Evolutionary conservation across 2,113 vertebrate species (phyloP).

Genomic region (Xenopus tropicalis): UCB_Xtro_10.0 CM004447.2:67840001-67840500

Average conservation of each 20-base stretch:
- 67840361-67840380: too few relatives aligned
- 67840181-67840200: slow-evolving; percentile 14
- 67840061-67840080: background rate
- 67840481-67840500: too few relatives aligned
- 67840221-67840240: background rate
- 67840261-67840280: background rate
- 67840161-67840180: slow-evolving; percentile 9
- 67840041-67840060: background rate
- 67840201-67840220: background rate
- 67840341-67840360: too few relatives aligned
- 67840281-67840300: slow-evolving; percentile 26
- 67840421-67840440: too few relatives aligned
- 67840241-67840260: slow-evolving; percentile 14
- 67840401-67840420: too few relatives aligned
- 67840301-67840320: background rate
- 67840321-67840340: too few relatives aligned
- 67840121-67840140: slow-evolving; percentile 17
- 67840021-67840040: background rate
- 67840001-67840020: background rate
- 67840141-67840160: slow-evolving; percentile 7
- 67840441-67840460: too few relatives aligned
- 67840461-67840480: too few relatives aligned
- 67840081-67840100: slow-evolving; percentile 4
- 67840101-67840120: background rate
- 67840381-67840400: too few relatives aligned